Evolutionary conservation across 2,113 vertebrate genomes (phyloP).

Genomic region (Lathamus discolor): DNA sequence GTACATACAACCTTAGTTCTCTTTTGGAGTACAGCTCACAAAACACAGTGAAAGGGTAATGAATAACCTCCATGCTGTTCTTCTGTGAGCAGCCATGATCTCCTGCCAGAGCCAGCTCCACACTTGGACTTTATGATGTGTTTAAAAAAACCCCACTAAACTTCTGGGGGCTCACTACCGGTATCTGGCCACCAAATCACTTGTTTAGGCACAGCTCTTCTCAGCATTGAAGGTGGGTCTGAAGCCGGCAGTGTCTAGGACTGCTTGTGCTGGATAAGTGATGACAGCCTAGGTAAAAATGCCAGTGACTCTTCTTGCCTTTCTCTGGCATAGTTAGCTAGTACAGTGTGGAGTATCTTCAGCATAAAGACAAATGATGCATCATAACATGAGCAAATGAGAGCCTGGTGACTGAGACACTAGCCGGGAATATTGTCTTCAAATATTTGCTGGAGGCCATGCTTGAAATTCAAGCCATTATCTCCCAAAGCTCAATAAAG

Average conservation of each 20-base stretch:
- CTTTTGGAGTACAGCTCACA: background rate
- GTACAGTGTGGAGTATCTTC: background rate
- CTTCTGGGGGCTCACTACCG: background rate
- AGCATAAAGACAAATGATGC: background rate
- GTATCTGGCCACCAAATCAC: background rate
- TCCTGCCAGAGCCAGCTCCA: background rate
- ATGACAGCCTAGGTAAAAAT: slow-evolving; percentile 4
- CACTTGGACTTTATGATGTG: slow-evolving; percentile 3
- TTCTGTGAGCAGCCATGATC: background rate
- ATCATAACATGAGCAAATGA: background rate
- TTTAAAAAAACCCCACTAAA: background rate
- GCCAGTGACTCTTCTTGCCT: background rate
- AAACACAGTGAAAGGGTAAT: background rate
- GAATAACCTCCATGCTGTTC: background rate
- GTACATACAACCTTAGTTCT: background rate
- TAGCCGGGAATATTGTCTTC: background rate
- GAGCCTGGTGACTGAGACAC: background rate
- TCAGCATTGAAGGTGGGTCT: background rate
- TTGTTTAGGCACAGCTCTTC: background rate
- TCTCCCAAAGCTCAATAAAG: background rate
- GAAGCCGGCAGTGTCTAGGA: background rate
- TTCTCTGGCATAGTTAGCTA: background rate
- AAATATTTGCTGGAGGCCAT: background rate
- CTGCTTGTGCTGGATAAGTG: background rate
- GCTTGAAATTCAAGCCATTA: slow-evolving; percentile 28